Percentiles rank a stretch among this genome's conserved stretches.
Conservation (phyloP, 2,888 invertebrate species). For the Dicycla oo region DNA sequence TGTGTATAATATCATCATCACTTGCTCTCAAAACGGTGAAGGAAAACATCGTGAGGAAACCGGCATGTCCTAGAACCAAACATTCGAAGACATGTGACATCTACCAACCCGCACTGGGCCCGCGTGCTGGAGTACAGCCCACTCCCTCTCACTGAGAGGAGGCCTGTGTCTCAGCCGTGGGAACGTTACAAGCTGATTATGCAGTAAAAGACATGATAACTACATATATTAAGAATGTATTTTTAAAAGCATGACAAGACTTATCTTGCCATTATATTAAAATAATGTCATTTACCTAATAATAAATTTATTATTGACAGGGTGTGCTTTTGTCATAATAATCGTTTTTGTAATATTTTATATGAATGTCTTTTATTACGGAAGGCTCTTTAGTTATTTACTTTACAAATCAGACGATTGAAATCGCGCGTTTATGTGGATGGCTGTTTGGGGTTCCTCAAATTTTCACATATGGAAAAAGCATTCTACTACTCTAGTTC, state of each 20-base stretch:
- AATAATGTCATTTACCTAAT: constrained; percentile 1
- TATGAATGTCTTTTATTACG: background rate
- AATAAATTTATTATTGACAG: constrained; percentile 28
- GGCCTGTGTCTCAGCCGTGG: background rate
- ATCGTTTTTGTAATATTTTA: background rate
- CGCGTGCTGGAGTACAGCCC: too few species aligned
- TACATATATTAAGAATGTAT: constrained; percentile 15
- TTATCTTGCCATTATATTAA: constrained; percentile 39
- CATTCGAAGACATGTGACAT: background rate
- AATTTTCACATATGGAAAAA: too few species aligned
- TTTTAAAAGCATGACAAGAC: constrained; percentile 28
- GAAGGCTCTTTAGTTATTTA: background rate
- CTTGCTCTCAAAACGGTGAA: background rate
- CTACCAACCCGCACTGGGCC: background rate
- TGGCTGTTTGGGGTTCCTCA: too few species aligned
- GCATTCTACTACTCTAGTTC: too few species aligned
- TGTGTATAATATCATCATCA: background rate
- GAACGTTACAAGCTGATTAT: background rate
- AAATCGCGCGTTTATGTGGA: too few species aligned
- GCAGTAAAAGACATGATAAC: background rate
- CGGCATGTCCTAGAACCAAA: background rate
- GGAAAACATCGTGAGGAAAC: background rate
- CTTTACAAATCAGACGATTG: too few species aligned
- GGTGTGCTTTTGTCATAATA: constrained; percentile 47
- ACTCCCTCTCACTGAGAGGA: background rate